phyloP scores from a whole-genome alignment of 2,888 invertebrate species.

The Branchinecta sandiegonensis region DNA sequence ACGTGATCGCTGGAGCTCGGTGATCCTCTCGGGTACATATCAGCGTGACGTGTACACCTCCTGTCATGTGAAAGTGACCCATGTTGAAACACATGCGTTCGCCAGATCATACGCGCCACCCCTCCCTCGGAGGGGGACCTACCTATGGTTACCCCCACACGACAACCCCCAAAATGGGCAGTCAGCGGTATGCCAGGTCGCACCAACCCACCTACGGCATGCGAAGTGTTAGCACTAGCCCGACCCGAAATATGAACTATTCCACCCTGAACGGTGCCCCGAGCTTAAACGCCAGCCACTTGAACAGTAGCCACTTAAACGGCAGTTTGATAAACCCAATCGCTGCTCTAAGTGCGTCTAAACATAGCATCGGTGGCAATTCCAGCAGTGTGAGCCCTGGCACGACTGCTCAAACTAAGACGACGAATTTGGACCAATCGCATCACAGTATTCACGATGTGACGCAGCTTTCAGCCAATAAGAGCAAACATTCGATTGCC shows the following conservation, averaged over 20 bases:
- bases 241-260: constrained; percentile 7
- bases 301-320: constrained; percentile 28
- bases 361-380: constrained; percentile 44
- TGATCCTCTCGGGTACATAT: constrained; percentile 3
- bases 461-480: background rate
- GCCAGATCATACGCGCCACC: constrained; percentile 20
- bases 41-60: background rate
- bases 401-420: constrained; percentile 27
- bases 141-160: constrained; percentile 16
- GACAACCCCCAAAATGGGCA: constrained; percentile 12
- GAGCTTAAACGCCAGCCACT: background rate
- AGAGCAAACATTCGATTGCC: constrained; percentile 29
- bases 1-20: background rate
- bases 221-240: constrained; percentile 18
- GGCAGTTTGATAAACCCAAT: constrained; percentile 26
- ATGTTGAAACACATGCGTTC: constrained; percentile 24
- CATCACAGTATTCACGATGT: constrained; percentile 6
- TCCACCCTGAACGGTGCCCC: constrained; percentile 16
- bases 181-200: constrained; percentile 5
- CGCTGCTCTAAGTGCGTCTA: constrained; percentile 47
- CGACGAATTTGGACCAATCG: constrained; percentile 25
- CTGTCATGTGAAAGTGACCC: background rate
- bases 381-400: constrained; percentile 43
- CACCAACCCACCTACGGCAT: background rate
- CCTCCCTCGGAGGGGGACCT: constrained; percentile 19